Evolutionary conservation across 1,140 invertebrate species (phyloP), one percentile per base, ranked within the genome.

Genomic region (Gonioctena quinquepunctata): DNA sequence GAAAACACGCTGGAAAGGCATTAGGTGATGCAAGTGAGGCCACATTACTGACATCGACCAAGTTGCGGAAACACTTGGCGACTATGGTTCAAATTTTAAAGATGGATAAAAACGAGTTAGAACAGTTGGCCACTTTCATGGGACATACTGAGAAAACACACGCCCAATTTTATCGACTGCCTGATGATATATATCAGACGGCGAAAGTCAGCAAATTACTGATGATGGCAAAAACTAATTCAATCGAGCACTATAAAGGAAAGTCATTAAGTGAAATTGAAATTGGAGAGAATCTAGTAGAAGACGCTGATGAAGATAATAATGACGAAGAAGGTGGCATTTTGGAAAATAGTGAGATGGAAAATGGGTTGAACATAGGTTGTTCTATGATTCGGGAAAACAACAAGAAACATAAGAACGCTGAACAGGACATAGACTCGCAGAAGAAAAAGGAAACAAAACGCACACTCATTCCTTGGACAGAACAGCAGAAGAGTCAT

Each of bases 51-150:
- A 63, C 79, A 1, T 68, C 75, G 16, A 82, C 77, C 21, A 63
- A 66, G 60, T 70, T 82, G 2, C 26, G 77, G 26, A 81, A 80
- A 69, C 77, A 81, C 74, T 72, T 82, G 54, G 79, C 80, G 2
- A 81, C 81, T 0, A 68, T 81, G 48, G 63, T 73, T n/a, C 81
- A 82, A 71, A 63, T 82, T 21, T 78, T 82, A 48, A 76, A 21
- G 60, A 75, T 80, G 72, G 50, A 68, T 25, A 73, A 80, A 68
- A 67, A 71, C 28, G 79, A 81, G 13, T 52, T 80, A n/a, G 78
- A 80, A 57, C 74, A 77, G 73, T 56, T 76, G 71, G 66, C 79
- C 67, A 73, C 56, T 25, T 80, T 81, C 60, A 81, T 81, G 79
- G 80, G 71, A 26, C 74, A 75, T 69, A 76, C 69, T 21, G 21